Conservation (phyloP, 1,140 invertebrate species). For the Drosophila nannoptera region DNA sequence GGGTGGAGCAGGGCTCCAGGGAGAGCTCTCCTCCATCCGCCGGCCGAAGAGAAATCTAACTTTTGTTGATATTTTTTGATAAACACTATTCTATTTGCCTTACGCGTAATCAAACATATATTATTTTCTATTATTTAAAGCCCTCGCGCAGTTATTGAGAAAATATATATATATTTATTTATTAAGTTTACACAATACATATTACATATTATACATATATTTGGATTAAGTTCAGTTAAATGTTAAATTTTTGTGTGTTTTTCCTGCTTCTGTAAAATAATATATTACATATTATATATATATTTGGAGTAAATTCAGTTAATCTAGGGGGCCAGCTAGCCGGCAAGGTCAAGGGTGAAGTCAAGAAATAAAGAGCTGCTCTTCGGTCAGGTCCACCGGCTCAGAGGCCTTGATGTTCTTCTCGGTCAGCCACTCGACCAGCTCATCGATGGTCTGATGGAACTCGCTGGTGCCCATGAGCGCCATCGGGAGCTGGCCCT, state of each 20-base stretch:
- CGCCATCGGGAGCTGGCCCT: slow-evolving; percentile 86
- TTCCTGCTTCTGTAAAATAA: too few species aligned
- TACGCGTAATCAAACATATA: slow-evolving; percentile 32
- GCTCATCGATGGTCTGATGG: slow-evolving; percentile 89
- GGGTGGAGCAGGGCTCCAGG: slow-evolving; percentile 44
- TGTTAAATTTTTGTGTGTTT: slow-evolving; percentile 70
- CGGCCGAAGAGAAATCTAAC: slow-evolving; percentile 53
- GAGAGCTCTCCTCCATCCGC: slow-evolving; percentile 62
- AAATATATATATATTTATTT: slow-evolving; percentile 69
- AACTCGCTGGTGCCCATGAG: slow-evolving; percentile 92
- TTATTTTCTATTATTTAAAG: slow-evolving; percentile 64
- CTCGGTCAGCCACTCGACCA: slow-evolving; percentile 90
- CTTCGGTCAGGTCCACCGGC: slow-evolving; percentile 89
- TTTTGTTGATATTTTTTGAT: slow-evolving; percentile 76
- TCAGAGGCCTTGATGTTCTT: slow-evolving; percentile 87
- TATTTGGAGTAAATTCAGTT: too few species aligned
- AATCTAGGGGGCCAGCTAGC: too few species aligned
- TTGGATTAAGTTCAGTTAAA: slow-evolving; percentile 72
- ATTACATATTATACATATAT: slow-evolving; percentile 44
- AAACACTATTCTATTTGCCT: slow-evolving; percentile 62
- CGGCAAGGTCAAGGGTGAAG: too few species aligned
- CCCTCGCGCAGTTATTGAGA: slow-evolving; percentile 62
- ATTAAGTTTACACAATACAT: slow-evolving; percentile 69
- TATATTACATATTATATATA: too few species aligned
- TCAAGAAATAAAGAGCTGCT: too few species aligned